These are phyloP conservation scores for Otus sunia DNA, from an alignment of 2,113 vertebrate species.

Conservation along the genomic window DNA sequence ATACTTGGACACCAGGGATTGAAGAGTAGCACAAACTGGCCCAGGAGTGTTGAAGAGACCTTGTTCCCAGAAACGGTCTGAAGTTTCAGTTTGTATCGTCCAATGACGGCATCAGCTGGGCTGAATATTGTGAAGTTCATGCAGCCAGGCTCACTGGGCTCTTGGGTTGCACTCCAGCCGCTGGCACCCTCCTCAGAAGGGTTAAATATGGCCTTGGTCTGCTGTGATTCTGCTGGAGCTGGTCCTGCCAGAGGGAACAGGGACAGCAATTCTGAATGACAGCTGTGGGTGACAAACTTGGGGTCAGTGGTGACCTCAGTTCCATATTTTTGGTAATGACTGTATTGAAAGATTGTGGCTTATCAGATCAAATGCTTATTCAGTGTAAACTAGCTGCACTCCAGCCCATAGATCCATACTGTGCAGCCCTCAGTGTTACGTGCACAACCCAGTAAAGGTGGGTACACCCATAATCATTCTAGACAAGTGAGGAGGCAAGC, in stretches of 20 bases:
- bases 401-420: too few species aligned
- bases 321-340: neutral
- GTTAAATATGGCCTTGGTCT: slow-evolving; percentile 72
- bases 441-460: neutral
- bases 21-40: slow-evolving; percentile 74
- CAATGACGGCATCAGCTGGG: slow-evolving; percentile 67
- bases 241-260: slow-evolving; percentile 62
- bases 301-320: neutral
- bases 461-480: neutral
- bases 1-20: slow-evolving; percentile 83
- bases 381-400: neutral
- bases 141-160: neutral
- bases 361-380: neutral
- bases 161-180: slow-evolving; percentile 66
- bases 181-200: neutral
- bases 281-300: neutral
- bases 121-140: slow-evolving; percentile 54
- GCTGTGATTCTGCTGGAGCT: slow-evolving; percentile 69
- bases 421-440: neutral
- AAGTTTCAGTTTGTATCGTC: slow-evolving; percentile 62
- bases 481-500: neutral
- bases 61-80: neutral
- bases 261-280: neutral
- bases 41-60: slow-evolving; percentile 15
- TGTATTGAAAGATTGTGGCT: neutral